Percentiles rank a stretch among this genome's conserved stretches.
Conservation (phyloP, 1,140 invertebrate genomes). For the Tetramorium parvispinum region DNA sequence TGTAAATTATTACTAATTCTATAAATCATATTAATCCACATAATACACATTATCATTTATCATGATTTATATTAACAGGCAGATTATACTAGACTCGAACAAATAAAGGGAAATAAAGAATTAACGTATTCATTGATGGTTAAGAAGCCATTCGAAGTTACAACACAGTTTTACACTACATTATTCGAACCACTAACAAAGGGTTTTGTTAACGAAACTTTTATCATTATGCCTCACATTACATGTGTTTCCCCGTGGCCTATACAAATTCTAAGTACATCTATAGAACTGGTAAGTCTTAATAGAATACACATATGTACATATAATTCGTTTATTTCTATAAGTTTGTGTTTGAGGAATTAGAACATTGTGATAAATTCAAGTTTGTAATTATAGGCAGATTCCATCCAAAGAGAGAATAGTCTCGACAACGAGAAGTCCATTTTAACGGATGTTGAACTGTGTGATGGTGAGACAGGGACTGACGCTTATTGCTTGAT, state of each 20-base stretch:
- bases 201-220: constrained; percentile 89
- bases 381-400: constrained; percentile 71
- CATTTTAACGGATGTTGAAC: constrained; percentile 77
- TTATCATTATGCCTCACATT: constrained; percentile 90
- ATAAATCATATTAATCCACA: neutral
- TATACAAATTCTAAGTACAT: constrained; percentile 88
- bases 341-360: neutral
- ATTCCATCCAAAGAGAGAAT: constrained; percentile 78
- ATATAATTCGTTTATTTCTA: neutral
- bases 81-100: constrained; percentile 80
- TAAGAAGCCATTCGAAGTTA: constrained; percentile 90
- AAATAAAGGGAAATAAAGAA: constrained; percentile 86
- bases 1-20: neutral
- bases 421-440: constrained; percentile 71
- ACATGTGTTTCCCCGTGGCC: constrained; percentile 90
- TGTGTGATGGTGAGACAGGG: constrained; percentile 85
- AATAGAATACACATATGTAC: neutral
- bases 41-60: constrained; percentile 78
- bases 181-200: constrained; percentile 89
- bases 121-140: constrained; percentile 88
- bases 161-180: constrained; percentile 89
- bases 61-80: constrained; percentile 76
- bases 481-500: constrained; percentile 85
- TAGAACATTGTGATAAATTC: constrained; percentile 1
- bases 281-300: constrained; percentile 87